Evolutionary conservation across 1,140 invertebrate genomes (phyloP).

Genomic region (Globodera ellingtonae): DNA sequence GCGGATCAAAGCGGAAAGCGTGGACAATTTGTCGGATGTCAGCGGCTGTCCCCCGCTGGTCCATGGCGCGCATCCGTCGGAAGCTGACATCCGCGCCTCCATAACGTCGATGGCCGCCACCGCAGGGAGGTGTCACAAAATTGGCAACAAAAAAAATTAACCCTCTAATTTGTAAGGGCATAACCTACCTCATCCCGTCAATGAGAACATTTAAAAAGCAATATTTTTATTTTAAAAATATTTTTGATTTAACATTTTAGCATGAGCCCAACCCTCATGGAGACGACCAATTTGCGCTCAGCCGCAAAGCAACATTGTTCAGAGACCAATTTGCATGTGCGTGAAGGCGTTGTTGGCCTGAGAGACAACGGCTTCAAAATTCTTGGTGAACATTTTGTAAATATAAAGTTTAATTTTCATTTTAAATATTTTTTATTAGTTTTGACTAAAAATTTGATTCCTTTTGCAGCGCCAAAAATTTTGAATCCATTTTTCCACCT

Average conservation of each 20-base stretch:
- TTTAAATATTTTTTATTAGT: too few relatives aligned
- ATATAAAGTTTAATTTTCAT: too few relatives aligned
- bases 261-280: not conserved
- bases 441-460: too few relatives aligned
- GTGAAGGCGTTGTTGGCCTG: not conserved
- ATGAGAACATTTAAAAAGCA: too few relatives aligned
- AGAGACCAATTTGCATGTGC: constrained; percentile 8
- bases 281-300: constrained; percentile 8
- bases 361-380: not conserved
- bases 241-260: not conserved
- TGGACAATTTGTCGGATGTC: constrained; percentile 5
- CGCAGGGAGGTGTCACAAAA: not conserved
- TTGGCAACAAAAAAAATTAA: not conserved
- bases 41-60: not conserved
- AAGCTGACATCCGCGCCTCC: not conserved
- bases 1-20: constrained; percentile 7
- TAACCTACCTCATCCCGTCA: not conserved
- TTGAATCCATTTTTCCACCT: not conserved
- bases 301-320: not conserved
- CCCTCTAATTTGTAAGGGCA: not conserved
- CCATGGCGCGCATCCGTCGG: not conserved
- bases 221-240: too few relatives aligned
- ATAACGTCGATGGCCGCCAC: not conserved
- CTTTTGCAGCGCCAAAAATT: not conserved
- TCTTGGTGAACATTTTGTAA: not conserved